These are phyloP conservation scores for Dendronephthya gigantea DNA, from an alignment of 64 coral and sea anemone species.

Conservation along the genomic window DNA sequence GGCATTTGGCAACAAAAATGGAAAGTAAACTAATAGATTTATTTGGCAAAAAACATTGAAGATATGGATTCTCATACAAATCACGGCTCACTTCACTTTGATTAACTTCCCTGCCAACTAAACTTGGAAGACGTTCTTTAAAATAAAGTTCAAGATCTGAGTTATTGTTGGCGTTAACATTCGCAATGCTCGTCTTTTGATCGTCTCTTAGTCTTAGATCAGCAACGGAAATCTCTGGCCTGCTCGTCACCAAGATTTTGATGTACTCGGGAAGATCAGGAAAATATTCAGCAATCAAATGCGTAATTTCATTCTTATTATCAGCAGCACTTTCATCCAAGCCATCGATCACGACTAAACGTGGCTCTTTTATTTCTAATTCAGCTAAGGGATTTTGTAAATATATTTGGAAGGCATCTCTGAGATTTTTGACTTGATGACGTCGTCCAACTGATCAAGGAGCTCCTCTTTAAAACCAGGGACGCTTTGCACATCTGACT, in stretches of 20 bases:
- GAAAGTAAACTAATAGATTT: not conserved
- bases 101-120: not conserved
- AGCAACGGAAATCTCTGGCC: constrained; percentile 39
- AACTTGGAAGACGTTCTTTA: constrained; percentile 14
- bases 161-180: constrained; percentile 25
- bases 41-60: too few relatives aligned
- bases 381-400: constrained; percentile 49
- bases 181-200: constrained; percentile 11
- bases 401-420: constrained; percentile 41
- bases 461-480: constrained; percentile 49
- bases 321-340: constrained; percentile 51
- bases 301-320: constrained; percentile 21
- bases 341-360: constrained; percentile 47
- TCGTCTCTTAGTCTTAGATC: constrained; percentile 20
- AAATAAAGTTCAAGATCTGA: constrained; percentile 41
- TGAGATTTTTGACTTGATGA: not conserved
- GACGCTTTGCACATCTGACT: constrained; percentile 52
- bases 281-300: constrained; percentile 41
- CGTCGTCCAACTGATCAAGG: not conserved
- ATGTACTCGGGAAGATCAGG: constrained; percentile 47
- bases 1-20: constrained; percentile 28
- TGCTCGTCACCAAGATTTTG: constrained; percentile 55
- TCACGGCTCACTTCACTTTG: not conserved
- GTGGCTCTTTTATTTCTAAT: constrained; percentile 29
- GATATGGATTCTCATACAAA: not conserved